Percentiles rank a stretch among this genome's conserved stretches.
Evolutionary conservation across 2,113 vertebrate genomes (phyloP).

Genomic region (Prionailurus viverrinus): DNA sequence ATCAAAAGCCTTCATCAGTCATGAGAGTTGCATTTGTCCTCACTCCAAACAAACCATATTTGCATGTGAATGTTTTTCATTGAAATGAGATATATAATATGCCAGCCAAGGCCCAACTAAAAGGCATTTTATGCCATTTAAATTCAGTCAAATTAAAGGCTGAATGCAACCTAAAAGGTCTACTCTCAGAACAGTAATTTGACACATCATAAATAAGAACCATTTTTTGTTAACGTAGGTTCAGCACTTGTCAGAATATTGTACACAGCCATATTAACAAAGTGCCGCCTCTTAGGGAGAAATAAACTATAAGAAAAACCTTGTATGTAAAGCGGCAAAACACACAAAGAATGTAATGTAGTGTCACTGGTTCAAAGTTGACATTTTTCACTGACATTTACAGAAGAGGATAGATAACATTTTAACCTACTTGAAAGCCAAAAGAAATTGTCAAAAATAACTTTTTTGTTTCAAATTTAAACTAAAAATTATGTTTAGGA

Average conservation of each 20-base stretch:
- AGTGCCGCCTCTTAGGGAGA: constrained; percentile 75
- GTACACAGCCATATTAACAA: constrained; percentile 83
- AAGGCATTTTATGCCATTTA: constrained; percentile 89
- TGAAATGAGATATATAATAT: constrained; percentile 92
- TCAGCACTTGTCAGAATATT: constrained; percentile 86
- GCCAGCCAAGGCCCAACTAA: constrained; percentile 88
- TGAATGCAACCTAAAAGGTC: constrained; percentile 89
- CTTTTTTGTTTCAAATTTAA: constrained; percentile 56
- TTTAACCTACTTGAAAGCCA: constrained; percentile 47
- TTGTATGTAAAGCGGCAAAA: constrained; percentile 65
- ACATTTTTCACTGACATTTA: constrained; percentile 53
- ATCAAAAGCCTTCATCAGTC: constrained; percentile 92
- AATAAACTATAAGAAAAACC: constrained; percentile 71
- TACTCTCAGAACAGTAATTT: constrained; percentile 88
- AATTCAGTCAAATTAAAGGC: constrained; percentile 90
- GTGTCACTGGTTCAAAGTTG: constrained; percentile 65
- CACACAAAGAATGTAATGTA: constrained; percentile 64
- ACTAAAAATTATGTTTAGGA: background rate
- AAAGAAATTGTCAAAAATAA: background rate
- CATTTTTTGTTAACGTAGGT: constrained; percentile 82
- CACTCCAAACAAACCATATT: constrained; percentile 93
- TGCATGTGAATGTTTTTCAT: constrained; percentile 96
- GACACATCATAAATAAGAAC: constrained; percentile 89
- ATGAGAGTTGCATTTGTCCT: constrained; percentile 90
- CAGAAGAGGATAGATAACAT: background rate